Evolutionary conservation across 2,113 vertebrate species (phyloP), one percentile per base, ranked within the genome.

Genomic region (Ceyx cyanopectus): DNA sequence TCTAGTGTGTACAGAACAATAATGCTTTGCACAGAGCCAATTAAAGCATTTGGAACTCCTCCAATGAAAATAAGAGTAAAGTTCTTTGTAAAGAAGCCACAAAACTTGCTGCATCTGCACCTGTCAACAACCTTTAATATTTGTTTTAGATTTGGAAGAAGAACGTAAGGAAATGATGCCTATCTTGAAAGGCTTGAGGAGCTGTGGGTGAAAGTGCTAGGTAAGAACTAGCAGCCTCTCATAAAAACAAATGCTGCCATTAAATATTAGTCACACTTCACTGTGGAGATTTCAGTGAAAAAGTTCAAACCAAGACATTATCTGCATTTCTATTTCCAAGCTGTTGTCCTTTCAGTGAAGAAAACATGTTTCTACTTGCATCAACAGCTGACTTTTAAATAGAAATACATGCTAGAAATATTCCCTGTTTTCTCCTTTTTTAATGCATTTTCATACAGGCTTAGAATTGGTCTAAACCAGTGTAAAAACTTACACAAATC

Each of bases 151-250:
- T 45, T 77, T 62, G 14, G 22, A 76, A 81, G 18, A 48, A 54
- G 41, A 50, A 56, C 0, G 0, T 18, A 78, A 81, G 19, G 46
- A 45, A 73, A 50, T 1, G 0, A 50, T 22, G 13, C 26, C 16
- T 45, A 23, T 57, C 34, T 26, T 62, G 22, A 41, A 58, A 72
- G 23, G 14, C 23, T 66, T 60, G 27, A 41, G n/a, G 18, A 78
- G 40, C 9, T 62, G 41, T 40, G 11, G 19, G 26, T 73, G 6
- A 30, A 63, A 40, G 34, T 22, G 34, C 26, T 24, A 18, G 19
- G 24, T 11, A 51, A 63, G 30, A 88, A 51, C 27, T 22, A 80
- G 27, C 27, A 92, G 19, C 23, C 19, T 46, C 23, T 61, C 50
- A 14, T 1, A 19, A 51, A 77, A 81, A 61, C 23, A 81, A 37